These are phyloP conservation scores for Zaprionus gabonicus DNA, from an alignment of 1,140 invertebrate species.

Conservation along the genomic window DNA sequence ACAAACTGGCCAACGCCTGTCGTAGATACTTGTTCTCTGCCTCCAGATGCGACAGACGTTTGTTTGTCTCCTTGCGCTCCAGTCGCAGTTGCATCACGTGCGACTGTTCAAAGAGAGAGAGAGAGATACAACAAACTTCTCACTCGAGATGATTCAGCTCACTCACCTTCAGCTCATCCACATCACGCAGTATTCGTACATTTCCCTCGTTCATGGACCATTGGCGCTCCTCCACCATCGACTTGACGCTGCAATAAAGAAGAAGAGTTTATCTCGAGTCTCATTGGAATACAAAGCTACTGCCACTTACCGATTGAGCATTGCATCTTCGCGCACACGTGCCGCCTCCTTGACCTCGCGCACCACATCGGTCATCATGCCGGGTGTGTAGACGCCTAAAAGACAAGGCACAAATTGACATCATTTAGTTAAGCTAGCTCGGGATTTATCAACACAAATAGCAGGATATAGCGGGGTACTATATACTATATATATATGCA, in stretches of 20 bases:
- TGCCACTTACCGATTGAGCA: slow-evolving; percentile 85
- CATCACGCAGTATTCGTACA: slow-evolving; percentile 78
- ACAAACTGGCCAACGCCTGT: slow-evolving; percentile 68
- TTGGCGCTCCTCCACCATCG: slow-evolving; percentile 87
- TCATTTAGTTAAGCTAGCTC: not conserved
- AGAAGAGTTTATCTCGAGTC: not conserved
- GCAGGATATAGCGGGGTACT: not conserved
- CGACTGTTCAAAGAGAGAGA: slow-evolving; percentile 31
- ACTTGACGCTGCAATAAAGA: slow-evolving; percentile 84
- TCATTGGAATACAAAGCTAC: too few relatives aligned
- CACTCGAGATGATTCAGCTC: not conserved
- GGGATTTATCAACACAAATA: not conserved
- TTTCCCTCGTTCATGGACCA: slow-evolving; percentile 85
- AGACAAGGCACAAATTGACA: not conserved
- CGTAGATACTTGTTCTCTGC: slow-evolving; percentile 81
- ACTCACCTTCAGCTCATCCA: slow-evolving; percentile 81
- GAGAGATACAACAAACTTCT: not conserved
- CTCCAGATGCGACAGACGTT: slow-evolving; percentile 75
- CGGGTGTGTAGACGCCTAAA: slow-evolving; percentile 88
- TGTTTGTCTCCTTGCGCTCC: slow-evolving; percentile 78
- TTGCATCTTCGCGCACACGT: slow-evolving; percentile 88
- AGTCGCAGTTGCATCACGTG: slow-evolving; percentile 72
- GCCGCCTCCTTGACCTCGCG: slow-evolving; percentile 91
- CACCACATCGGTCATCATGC: slow-evolving; percentile 90
- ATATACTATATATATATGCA: not conserved